phyloP scores from a whole-genome alignment of 2,797 vertebrate species.

The Sphenodon punctatus region DNA sequence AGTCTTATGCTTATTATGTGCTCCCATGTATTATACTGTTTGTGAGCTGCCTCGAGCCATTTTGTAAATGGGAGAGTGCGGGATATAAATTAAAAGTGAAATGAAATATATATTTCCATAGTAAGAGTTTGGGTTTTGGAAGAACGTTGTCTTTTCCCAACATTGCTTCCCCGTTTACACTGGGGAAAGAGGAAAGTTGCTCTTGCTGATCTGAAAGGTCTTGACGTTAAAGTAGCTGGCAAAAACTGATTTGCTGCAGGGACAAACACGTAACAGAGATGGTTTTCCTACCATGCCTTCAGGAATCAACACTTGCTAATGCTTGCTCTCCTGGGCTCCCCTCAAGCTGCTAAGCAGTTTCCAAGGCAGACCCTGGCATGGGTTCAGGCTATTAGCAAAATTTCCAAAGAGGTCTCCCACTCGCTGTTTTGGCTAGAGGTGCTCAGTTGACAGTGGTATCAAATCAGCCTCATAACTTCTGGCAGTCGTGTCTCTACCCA shows the following conservation, averaged over 20 bases:
- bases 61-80: too few species aligned
- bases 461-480: not conserved
- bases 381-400: not conserved
- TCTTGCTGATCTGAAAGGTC: fast-evolving
- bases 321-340: not conserved
- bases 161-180: fast-evolving
- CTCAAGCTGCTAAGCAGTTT: not conserved
- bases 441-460: not conserved
- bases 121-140: fast-evolving
- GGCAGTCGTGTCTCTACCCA: too few species aligned
- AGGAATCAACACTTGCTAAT: fast-evolving
- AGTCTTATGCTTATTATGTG: too few species aligned
- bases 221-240: fast-evolving
- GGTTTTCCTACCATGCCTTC: not conserved
- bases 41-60: too few species aligned
- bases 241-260: not conserved
- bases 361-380: not conserved
- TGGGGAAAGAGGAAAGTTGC: not conserved
- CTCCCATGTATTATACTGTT: too few species aligned
- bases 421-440: too few species aligned
- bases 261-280: not conserved
- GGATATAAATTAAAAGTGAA: too few species aligned
- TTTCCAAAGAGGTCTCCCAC: not conserved
- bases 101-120: too few species aligned
- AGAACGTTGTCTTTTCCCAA: not conserved